These are phyloP conservation scores for Eilema sororculum DNA, from an alignment of 2,888 invertebrate genomes.

Conservation along the genomic window DNA sequence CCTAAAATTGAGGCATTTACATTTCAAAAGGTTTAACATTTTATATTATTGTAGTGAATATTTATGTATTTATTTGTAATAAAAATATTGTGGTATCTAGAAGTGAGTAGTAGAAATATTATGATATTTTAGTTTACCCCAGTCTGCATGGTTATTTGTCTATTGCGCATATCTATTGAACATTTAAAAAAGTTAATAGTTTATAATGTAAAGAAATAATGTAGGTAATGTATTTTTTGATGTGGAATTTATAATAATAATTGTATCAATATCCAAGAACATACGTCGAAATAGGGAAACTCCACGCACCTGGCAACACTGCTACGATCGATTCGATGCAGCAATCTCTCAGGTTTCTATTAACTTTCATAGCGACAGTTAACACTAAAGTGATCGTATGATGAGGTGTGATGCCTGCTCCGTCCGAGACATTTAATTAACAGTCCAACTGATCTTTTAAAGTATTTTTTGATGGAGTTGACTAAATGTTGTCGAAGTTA, in stretches of 20 bases:
- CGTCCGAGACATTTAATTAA: conserved; percentile 29
- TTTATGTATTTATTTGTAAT: too few species aligned
- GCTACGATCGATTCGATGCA: conserved; percentile 41
- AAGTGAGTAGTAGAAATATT: too few species aligned
- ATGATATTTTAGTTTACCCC: too few species aligned
- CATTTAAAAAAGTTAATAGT: too few species aligned
- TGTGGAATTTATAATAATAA: too few species aligned
- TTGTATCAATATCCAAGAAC: too few species aligned
- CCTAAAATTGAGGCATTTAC: not conserved
- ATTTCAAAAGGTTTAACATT: not conserved
- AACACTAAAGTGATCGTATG: not conserved
- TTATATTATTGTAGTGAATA: too few species aligned
- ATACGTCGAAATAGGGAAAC: not conserved
- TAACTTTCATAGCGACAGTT: conserved; percentile 22
- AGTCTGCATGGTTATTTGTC: too few species aligned
- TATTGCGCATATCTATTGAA: too few species aligned
- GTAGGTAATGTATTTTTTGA: too few species aligned
- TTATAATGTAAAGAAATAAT: too few species aligned
- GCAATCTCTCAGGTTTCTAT: conserved; percentile 24
- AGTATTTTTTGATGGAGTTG: conserved; percentile 39
- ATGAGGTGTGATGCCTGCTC: conserved; percentile 5
- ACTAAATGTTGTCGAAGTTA: conserved; percentile 29
- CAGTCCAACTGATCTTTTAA: conserved; percentile 35
- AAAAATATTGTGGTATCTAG: too few species aligned
- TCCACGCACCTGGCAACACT: not conserved